Evolutionary conservation across 2,113 vertebrate species (phyloP), one percentile per base, ranked within the genome.

Genomic region (Oxyura jamaicensis): DNA sequence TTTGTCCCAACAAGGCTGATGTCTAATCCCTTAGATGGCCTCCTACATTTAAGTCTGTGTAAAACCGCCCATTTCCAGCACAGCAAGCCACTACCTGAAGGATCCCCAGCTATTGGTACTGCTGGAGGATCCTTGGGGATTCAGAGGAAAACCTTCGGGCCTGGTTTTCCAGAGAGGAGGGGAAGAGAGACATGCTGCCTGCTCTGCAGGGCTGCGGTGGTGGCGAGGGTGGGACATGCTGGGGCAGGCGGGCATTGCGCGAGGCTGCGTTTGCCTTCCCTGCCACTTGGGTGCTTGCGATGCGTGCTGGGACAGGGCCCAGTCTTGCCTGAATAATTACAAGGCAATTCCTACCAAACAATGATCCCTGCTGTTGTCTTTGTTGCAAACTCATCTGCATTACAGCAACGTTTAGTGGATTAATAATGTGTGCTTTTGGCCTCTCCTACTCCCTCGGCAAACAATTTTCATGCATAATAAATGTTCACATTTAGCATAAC

Each of bases 401-500:
- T 36, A 90, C 67, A 85, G 36, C 41, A 44, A 29, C 41, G 50
- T 77, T 95, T 82, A 87, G 82, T 83, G 72, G 58, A 83, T 90
- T 95, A 93, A 95, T 92, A 90, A 92, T 21, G 71, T 76, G 77
- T 91, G 77, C 66, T 82, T 94, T 89, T 82, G 88, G 83, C 83
- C 50, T 82, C 92, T 88, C 93, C 88, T 78, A 42, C 44, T 97
- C 83, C 76, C 68, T 86, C 1, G 2, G 88, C 90, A 90, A 95
- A 88, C 53, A 62, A 68, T 79, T 96, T 93, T 93, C 53, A 58
- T 74, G 44, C 69, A 58, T 89, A 84, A 84, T 86, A 87, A 66
- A 69, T 50, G 42, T 73, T 89, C 80, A 72, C 60, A 35, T 74
- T 91, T 84, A 72, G 68, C 36, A 48, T 41, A 56, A 56, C 39